Evolutionary conservation across 2,888 invertebrate species (phyloP).

Genomic region (Drosophila kuntzei): DNA sequence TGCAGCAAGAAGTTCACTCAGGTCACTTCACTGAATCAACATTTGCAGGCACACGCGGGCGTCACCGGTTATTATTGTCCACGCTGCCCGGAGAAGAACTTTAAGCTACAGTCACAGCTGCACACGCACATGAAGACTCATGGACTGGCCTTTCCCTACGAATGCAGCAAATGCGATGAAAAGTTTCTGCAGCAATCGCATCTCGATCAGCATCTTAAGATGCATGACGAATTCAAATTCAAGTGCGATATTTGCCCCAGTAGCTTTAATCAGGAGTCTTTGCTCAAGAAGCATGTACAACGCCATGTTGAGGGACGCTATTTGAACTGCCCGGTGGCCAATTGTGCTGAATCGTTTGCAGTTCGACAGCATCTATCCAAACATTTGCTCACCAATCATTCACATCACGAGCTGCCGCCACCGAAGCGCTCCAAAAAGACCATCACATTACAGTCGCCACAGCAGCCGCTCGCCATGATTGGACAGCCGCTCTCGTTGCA

Average conservation of each 20-base stretch:
- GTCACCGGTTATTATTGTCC: conserved; percentile 85
- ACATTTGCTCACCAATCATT: conserved; percentile 85
- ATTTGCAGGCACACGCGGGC: conserved; percentile 85
- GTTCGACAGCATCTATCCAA: conserved; percentile 86
- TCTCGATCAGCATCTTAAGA: conserved; percentile 85
- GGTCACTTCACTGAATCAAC: conserved; percentile 86
- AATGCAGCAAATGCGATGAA: conserved; percentile 85
- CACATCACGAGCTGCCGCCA: conserved; percentile 85
- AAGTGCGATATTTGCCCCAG: conserved; percentile 85
- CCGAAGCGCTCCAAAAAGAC: conserved; percentile 85
- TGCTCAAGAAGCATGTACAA: conserved; percentile 85
- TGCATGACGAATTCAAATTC: conserved; percentile 85
- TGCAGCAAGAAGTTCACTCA: conserved; percentile 86
- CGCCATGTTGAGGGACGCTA: conserved; percentile 86
- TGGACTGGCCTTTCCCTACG: conserved; percentile 85
- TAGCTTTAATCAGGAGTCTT: conserved; percentile 85
- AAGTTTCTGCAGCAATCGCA: conserved; percentile 85
- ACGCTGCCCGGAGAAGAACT: conserved; percentile 85
- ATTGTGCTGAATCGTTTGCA: conserved; percentile 85
- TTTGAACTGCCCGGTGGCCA: conserved; percentile 85
- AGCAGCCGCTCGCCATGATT: conserved; percentile 84
- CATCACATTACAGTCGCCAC: conserved; percentile 80
- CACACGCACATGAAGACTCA: conserved; percentile 86
- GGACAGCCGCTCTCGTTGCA: conserved; percentile 84
- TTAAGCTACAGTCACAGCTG: conserved; percentile 85